Conservation (phyloP, 1,140 invertebrate species). For the Stenopsyche tienmushanensis region DNA sequence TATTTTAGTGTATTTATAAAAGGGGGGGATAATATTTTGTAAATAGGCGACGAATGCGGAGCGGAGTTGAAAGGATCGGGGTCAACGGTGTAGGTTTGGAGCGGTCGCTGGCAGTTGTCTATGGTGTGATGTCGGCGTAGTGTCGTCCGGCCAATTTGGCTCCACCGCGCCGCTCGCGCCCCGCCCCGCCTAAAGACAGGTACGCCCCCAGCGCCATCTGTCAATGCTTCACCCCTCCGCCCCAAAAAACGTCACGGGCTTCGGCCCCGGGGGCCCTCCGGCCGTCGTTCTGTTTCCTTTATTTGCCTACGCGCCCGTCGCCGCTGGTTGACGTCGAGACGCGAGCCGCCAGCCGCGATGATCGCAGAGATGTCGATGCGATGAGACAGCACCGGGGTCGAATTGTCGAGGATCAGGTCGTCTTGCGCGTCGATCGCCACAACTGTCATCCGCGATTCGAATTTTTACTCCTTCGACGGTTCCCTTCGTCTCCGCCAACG, state of each 20-base stretch:
- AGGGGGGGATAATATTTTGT: background rate
- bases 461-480: background rate
- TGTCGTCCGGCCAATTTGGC: background rate
- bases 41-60: no score
- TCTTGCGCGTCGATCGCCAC: no score
- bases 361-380: no score
- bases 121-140: slow-evolving; percentile 26
- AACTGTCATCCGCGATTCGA: background rate
- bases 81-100: slow-evolving; percentile 1
- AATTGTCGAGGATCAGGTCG: no score
- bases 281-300: background rate
- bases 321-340: background rate
- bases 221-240: background rate
- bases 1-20: background rate
- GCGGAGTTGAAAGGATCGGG: background rate
- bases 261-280: background rate
- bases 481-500: background rate
- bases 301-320: background rate
- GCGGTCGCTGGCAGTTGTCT: slow-evolving; percentile 16
- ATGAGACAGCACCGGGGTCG: no score
- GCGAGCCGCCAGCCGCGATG: no score
- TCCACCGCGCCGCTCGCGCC: background rate
- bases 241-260: no score
- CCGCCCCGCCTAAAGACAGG: slow-evolving; percentile 1
- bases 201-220: background rate